Percentiles rank a stretch among this genome's conserved stretches.
Conservation (phyloP, 2,113 vertebrate genomes). For the Rhadina sibilatrix region DNA sequence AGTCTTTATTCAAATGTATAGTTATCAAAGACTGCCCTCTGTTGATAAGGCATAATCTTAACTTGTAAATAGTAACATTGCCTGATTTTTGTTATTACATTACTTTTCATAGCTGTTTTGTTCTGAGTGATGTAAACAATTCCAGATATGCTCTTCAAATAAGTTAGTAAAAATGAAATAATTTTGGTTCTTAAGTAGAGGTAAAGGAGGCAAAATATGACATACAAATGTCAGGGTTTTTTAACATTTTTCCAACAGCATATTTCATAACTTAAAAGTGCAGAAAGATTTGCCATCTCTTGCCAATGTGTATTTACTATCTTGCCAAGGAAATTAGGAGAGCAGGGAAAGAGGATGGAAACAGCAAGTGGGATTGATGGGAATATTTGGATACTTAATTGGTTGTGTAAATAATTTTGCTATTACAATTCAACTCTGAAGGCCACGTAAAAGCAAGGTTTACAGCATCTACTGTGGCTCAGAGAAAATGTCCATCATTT, state of each 20-base stretch:
- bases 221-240: fast-evolving
- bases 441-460: neutral
- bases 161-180: neutral
- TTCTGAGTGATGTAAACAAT: neutral
- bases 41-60: neutral
- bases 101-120: neutral
- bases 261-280: neutral
- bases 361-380: neutral
- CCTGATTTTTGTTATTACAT: neutral
- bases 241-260: neutral
- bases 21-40: conserved; percentile 58
- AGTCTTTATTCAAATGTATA: neutral
- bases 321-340: neutral
- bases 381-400: neutral
- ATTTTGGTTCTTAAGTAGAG: neutral
- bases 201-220: neutral
- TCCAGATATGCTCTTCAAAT: neutral
- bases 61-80: neutral
- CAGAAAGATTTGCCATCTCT: neutral
- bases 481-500: neutral
- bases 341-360: neutral
- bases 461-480: neutral
- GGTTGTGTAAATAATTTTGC: neutral
- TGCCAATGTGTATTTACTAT: neutral
- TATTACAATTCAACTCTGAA: neutral